These are phyloP conservation scores for Andrena bucephala DNA, from an alignment of 2,888 invertebrate genomes.

Conservation along the genomic window DNA sequence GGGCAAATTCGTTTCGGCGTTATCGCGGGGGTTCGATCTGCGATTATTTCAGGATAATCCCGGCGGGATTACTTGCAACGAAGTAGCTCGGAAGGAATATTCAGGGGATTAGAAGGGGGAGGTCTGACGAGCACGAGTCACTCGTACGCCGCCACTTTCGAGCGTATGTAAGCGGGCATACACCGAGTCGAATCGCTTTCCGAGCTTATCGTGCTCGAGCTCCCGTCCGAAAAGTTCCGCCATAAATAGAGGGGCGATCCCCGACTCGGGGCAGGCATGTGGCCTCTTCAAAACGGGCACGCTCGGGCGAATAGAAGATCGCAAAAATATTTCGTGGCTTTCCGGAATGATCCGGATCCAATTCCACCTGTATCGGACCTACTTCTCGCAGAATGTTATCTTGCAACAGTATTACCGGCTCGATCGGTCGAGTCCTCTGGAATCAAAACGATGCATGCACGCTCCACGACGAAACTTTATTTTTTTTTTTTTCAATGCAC, in stretches of 20 bases:
- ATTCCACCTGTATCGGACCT: slow-evolving; percentile 47
- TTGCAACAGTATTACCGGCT: slow-evolving; percentile 13
- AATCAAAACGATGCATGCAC: not conserved
- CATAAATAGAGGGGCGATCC: slow-evolving; percentile 56
- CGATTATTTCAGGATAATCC: slow-evolving; percentile 62
- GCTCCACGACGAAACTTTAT: not conserved
- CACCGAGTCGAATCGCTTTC: slow-evolving; percentile 33
- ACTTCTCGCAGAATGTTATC: slow-evolving; percentile 61
- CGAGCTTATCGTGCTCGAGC: slow-evolving; percentile 60
- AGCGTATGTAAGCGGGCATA: slow-evolving; percentile 42
- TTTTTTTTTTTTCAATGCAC: no score
- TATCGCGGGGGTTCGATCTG: slow-evolving; percentile 53
- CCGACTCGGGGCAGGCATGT: not conserved
- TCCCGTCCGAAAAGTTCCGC: slow-evolving; percentile 48
- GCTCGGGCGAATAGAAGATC: slow-evolving; percentile 41
- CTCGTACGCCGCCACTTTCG: slow-evolving; percentile 26
- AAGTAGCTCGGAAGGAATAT: slow-evolving; percentile 48
- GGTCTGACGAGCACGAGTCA: slow-evolving; percentile 36
- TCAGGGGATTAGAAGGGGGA: slow-evolving; percentile 39
- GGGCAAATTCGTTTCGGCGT: slow-evolving; percentile 46
- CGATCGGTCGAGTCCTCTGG: not conserved
- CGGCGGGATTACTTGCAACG: slow-evolving; percentile 24
- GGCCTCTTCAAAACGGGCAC: not conserved
- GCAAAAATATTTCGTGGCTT: slow-evolving; percentile 60
- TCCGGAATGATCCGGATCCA: slow-evolving; percentile 47